A percentile compares a stretch with the other conserved stretches of the same genome.
These are phyloP conservation scores for Darevskia mixta DNA, from an alignment of 2,797 vertebrate genomes.

Conservation along the genomic window DNA sequence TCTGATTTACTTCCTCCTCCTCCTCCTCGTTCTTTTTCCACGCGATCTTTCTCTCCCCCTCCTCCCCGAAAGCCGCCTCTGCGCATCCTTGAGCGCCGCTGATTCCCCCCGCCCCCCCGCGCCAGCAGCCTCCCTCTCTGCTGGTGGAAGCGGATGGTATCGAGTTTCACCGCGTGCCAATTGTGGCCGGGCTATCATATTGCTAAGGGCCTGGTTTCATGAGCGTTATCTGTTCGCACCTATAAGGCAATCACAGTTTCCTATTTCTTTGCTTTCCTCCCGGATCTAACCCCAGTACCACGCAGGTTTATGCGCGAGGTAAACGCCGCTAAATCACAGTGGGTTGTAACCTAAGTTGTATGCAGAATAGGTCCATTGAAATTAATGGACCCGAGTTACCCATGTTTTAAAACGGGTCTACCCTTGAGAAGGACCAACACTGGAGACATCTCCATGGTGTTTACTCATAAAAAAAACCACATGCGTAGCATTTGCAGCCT, in stretches of 20 bases:
- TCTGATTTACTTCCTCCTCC: neutral
- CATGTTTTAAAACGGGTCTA: too few species aligned
- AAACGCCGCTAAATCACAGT: neutral
- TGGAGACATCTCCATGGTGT: too few species aligned
- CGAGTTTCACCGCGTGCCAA: neutral
- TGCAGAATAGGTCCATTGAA: too few species aligned
- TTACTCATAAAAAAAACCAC: neutral
- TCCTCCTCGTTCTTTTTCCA: too few species aligned
- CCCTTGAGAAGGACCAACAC: too few species aligned
- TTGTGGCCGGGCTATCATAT: neutral
- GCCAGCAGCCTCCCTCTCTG: neutral
- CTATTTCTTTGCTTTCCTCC: neutral
- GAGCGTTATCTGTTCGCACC: neutral
- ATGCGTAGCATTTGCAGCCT: neutral
- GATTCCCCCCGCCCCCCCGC: too few species aligned
- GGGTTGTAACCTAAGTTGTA: too few species aligned
- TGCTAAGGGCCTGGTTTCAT: neutral
- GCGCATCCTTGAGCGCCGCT: neutral
- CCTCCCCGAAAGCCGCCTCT: neutral
- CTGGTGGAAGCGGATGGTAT: neutral
- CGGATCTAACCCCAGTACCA: neutral
- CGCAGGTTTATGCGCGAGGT: neutral
- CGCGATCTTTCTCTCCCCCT: neutral
- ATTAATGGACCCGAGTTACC: too few species aligned
- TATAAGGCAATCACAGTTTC: neutral